Conservation (phyloP, 2,797 vertebrate genomes). For the Epinephelus malabaricus region DNA sequence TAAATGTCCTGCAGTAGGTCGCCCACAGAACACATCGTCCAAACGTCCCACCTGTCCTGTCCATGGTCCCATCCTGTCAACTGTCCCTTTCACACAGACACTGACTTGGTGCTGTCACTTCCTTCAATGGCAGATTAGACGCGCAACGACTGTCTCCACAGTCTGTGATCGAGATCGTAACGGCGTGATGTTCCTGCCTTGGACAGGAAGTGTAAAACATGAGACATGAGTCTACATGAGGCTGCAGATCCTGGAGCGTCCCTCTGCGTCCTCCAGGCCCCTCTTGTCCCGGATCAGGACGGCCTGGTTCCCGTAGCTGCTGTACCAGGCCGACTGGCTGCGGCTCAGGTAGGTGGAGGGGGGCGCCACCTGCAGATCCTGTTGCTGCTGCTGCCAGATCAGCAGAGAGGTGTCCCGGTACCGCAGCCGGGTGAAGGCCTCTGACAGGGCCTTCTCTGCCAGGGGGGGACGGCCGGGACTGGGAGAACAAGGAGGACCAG, state of each 20-base stretch:
- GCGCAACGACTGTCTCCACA: too few relatives aligned
- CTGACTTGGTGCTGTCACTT: too few relatives aligned
- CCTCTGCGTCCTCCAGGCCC: conserved; percentile 12
- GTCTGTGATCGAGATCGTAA: too few relatives aligned
- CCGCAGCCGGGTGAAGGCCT: conserved; percentile 50
- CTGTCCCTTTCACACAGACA: too few relatives aligned
- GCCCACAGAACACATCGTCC: too few relatives aligned
- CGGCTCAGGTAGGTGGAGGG: conserved; percentile 91
- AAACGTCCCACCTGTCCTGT: too few relatives aligned
- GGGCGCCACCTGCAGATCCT: conserved; percentile 80
- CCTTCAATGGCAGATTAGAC: too few relatives aligned
- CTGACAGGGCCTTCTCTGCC: conserved; percentile 74
- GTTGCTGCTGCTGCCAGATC: conserved; percentile 96
- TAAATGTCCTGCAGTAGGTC: too few relatives aligned
- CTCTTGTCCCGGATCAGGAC: conserved; percentile 82
- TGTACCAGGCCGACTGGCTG: conserved; percentile 93
- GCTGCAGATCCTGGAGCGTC: conserved; percentile 79
- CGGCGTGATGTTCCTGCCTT: too few relatives aligned
- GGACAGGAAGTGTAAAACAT: too few relatives aligned
- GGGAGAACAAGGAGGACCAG: not conserved
- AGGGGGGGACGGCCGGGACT: conserved; percentile 27
- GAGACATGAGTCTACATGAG: conserved; percentile 75
- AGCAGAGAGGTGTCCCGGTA: conserved; percentile 92
- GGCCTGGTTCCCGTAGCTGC: conserved; percentile 84
- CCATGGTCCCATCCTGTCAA: too few relatives aligned